Base-by-base conservation (phyloP, 2,113 vertebrate species). In the Phalacrocorax carbo region DNA sequence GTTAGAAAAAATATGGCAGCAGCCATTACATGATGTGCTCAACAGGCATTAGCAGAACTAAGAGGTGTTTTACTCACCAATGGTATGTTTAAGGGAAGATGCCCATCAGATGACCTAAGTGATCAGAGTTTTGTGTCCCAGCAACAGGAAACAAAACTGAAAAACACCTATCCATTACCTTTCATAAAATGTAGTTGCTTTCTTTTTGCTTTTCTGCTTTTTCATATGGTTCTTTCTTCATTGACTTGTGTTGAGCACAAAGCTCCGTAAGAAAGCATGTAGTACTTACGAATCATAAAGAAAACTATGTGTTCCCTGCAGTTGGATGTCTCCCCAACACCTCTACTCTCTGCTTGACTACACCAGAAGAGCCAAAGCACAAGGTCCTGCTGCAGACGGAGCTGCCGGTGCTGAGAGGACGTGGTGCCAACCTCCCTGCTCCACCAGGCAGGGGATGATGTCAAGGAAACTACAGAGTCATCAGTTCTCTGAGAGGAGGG, bases 301-400 rank as follows among this genome's bases (percentile, higher is more conserved):
- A 11, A 20, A 54, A 10, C 14, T 1, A 3, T 0, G 4, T 1
- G 5, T 18, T 70, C 22, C 22, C 36, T 5, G n/a, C 32, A 1
- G 4, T 0, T 0, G 4, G 29, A 1, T 5, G 17, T 11, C 34
- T 58, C 78, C 15, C 1, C 40, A 34, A 16, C n/a, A 15, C 40
- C 32, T 16, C 76, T 13, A 7, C n/a, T 61, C 23, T 1, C 0
- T 6, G 30, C 66, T 19, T 0, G 30, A 2, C 69, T 3, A 11
- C n/a, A 2, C 1, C 18, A 15, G 49, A 6, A 19, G 76, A 40
- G n/a, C 29, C 2, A 1, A 36, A 25, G 26, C 36, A 4, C 19
- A 3, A n/a, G 22, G 34, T 29, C 8, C 60, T 34, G 46, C 51
- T 25, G 76, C 34, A 3, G 9, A 11, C 0, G 3, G 79, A 40